Percentiles rank a stretch among this genome's conserved stretches.
phyloP scores from a whole-genome alignment of 2,888 invertebrate species.

The Sipha maydis region DNA sequence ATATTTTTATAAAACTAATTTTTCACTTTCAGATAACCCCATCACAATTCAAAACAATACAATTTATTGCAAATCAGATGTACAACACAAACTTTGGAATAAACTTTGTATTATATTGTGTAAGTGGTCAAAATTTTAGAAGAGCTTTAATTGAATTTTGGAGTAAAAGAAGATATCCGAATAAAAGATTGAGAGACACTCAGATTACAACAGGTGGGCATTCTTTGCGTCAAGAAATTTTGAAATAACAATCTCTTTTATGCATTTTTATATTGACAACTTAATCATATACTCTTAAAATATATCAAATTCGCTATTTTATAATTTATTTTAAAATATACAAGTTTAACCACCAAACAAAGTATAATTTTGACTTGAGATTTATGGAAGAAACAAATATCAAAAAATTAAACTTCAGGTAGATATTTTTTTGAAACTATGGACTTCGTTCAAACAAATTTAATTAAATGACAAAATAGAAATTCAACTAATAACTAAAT shows the following conservation, averaged over 20 bases:
- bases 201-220: slow-evolving; percentile 58
- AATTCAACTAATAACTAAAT: no score
- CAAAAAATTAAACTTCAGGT: no score
- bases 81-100: slow-evolving; percentile 87
- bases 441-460: no score
- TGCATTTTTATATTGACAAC: not conserved
- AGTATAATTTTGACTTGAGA: not conserved
- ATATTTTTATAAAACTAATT: not conserved
- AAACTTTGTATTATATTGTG: slow-evolving; percentile 84
- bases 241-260: not conserved
- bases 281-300: not conserved
- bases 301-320: not conserved
- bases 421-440: no score
- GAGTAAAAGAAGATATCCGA: slow-evolving; percentile 62
- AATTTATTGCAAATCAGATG: slow-evolving; percentile 76
- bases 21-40: slow-evolving; percentile 68
- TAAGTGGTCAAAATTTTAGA: slow-evolving; percentile 83
- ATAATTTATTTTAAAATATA: not conserved
- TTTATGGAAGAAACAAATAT: not conserved
- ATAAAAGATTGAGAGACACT: slow-evolving; percentile 43
- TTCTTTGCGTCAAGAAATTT: not conserved
- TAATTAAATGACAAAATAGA: no score
- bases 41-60: slow-evolving; percentile 68
- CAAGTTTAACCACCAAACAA: not conserved
- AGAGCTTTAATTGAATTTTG: slow-evolving; percentile 69